Evolutionary conservation across 2,888 invertebrate genomes (phyloP), one percentile per base, ranked within the genome.

Genomic region (Hyposoter didymator): DNA sequence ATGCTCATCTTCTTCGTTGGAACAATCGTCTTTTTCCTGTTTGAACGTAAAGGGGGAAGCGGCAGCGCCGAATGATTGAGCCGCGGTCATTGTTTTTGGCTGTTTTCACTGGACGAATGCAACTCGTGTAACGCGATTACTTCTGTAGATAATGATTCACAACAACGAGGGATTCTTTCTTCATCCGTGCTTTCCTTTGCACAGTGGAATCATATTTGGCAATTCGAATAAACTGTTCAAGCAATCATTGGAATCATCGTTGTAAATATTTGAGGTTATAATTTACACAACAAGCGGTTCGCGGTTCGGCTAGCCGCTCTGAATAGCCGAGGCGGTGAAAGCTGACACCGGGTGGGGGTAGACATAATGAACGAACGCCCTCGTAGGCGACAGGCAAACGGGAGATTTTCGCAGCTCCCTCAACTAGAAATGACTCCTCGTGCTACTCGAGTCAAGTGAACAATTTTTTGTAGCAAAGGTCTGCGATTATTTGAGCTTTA

Each of bases 11-110:
- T 70, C 67, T 32, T 86, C 81, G 75, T 82, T 79, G 62, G 74
- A 74, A 62, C 76, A 82, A 52, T 88, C 85, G 45, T 86, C 85
- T 32, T 88, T 87, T 70, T 87, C 87, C 72, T 82, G 83, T 81
- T 88, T 87, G 47, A 88, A 73, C 19, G 70, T 32, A 74, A 89
- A 87, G 5, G 85, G 64, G 19, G 88, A 67, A 32, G 88, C 82
- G 67, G 94, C 59, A 59, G 59, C 93, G 89, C 91, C 93, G 55
- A 90, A 85, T 59, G 88, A 78, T 76, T 88, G 88, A 28, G 82
- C 88, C 19, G 88, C 82, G 35, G 88, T 90, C 89, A 90, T 90
- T 59, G 12, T 59, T 28, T 35, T 5, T 28, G 10, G 2, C 39
- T 39, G 55, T 22, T n/a, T n/a, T 19, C 55, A 55, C 8, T 59